Conservation (phyloP, 2,113 vertebrate species). For the Riparia riparia region DNA sequence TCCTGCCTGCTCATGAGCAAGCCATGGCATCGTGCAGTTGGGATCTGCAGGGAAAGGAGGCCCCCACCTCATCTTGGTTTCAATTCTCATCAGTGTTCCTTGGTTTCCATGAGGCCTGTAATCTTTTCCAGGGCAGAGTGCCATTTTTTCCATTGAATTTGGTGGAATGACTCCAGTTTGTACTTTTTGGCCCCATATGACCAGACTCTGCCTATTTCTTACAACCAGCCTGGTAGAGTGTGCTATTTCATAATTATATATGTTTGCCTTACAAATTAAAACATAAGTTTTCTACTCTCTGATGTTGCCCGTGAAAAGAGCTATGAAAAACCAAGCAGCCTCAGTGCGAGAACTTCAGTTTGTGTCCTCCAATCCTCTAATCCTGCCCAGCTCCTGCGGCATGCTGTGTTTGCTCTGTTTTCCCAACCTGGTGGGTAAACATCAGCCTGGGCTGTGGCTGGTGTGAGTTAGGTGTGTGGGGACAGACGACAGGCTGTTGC, state of each 20-base stretch:
- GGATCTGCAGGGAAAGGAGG: background rate
- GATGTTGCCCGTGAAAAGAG: background rate
- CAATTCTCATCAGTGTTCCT: accelerated
- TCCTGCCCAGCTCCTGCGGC: background rate
- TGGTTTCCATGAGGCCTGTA: background rate
- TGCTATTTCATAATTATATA: background rate
- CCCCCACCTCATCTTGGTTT: background rate
- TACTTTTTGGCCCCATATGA: background rate
- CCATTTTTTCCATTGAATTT: background rate
- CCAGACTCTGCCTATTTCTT: background rate
- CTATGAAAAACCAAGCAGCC: background rate
- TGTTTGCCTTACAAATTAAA: background rate
- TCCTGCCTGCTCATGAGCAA: background rate
- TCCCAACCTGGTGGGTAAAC: background rate
- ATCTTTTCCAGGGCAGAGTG: background rate
- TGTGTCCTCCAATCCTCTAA: background rate
- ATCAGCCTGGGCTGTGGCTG: background rate
- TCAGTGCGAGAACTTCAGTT: background rate
- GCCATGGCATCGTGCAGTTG: accelerated
- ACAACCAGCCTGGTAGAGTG: background rate
- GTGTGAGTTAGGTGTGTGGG: background rate
- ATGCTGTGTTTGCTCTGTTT: background rate
- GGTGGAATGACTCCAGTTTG: background rate
- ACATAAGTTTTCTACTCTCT: background rate
- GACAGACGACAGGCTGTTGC: background rate